phyloP scores from a whole-genome alignment of 2,888 invertebrate genomes.

The Pammene fasciana region DNA sequence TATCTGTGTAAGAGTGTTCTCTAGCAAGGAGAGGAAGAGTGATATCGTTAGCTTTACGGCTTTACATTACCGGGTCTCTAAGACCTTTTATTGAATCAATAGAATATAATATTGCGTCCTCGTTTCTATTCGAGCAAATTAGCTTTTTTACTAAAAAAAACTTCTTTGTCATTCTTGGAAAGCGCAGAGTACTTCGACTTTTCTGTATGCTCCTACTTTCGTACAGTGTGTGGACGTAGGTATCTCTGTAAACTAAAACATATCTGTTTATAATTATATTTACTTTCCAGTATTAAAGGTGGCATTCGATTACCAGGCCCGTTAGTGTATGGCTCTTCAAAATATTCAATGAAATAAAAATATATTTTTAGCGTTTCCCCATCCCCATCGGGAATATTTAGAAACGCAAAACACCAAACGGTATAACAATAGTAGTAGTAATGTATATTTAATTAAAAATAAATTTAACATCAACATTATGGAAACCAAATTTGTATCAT shows the following conservation, averaged over 20 bases:
- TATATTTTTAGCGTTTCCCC: too few species aligned
- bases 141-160: conserved; percentile 48
- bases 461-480: background rate
- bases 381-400: too few species aligned
- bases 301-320: conserved; percentile 10
- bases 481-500: background rate
- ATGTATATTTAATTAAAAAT: background rate
- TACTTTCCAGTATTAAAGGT: conserved; percentile 33
- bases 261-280: conserved; percentile 39
- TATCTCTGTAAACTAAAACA: conserved; percentile 39
- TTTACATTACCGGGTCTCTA: conserved; percentile 66
- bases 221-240: conserved; percentile 23
- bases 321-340: conserved; percentile 7
- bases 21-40: conserved; percentile 67
- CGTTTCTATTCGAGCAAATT: conserved; percentile 46
- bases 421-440: too few species aligned
- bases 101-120: conserved; percentile 51
- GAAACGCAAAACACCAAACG: too few species aligned
- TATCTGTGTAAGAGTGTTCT: conserved; percentile 70
- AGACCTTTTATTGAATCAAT: conserved; percentile 59
- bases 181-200: background rate
- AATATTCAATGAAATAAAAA: too few species aligned
- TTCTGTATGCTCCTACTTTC: conserved; percentile 18
- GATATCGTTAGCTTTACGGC: conserved; percentile 82
- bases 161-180: conserved; percentile 46